Evolutionary conservation across 2,888 invertebrate species (phyloP).

Genomic region (Arrhopalites spinosus): DNA sequence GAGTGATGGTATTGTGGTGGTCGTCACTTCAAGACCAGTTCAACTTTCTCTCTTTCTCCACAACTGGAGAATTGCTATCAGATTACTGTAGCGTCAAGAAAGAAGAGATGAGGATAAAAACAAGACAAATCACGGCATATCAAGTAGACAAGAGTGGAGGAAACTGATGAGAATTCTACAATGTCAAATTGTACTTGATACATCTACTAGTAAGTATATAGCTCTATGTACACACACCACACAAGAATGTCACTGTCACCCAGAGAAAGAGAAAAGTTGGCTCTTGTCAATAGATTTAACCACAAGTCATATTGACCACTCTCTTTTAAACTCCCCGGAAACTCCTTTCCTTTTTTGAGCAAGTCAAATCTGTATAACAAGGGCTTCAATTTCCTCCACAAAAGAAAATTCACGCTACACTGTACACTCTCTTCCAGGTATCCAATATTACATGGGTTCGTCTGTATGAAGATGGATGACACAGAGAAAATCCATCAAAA

Average conservation of each 20-base stretch:
- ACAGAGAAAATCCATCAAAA: neutral
- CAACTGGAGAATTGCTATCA: neutral
- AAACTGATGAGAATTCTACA: conserved; percentile 20
- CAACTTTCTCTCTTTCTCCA: no score
- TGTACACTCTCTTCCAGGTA: neutral
- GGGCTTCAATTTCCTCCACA: no score
- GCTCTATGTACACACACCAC: neutral
- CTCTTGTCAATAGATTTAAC: conserved; percentile 12
- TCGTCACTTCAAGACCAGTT: no score
- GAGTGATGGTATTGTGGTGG: no score
- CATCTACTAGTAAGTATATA: no score
- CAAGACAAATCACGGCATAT: conserved; percentile 32
- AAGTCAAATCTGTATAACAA: no score
- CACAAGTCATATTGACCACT: neutral
- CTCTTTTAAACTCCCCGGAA: neutral
- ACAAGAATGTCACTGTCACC: neutral
- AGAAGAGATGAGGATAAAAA: conserved; percentile 9
- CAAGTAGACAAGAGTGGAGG: conserved; percentile 8
- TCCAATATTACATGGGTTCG: neutral
- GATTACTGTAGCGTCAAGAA: conserved; percentile 10
- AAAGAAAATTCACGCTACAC: neutral
- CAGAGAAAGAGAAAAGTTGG: neutral
- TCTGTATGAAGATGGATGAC: neutral
- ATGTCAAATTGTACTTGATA: conserved; percentile 14
- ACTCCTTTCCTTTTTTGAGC: no score